phyloP scores from a whole-genome alignment of 2,113 vertebrate species.

The Erpornis zantholeuca region DNA sequence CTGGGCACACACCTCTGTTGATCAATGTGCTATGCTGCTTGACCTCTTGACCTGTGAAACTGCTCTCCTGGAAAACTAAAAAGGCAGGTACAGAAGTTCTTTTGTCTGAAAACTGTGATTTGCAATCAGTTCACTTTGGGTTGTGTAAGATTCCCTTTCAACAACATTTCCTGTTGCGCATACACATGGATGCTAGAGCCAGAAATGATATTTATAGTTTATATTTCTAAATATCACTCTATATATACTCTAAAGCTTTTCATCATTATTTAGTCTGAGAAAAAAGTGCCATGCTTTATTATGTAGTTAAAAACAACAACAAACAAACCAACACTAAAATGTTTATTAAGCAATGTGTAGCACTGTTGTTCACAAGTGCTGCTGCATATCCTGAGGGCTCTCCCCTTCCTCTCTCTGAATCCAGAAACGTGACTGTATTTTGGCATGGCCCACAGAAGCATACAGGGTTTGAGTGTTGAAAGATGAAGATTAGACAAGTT shows the following conservation, averaged over 20 bases:
- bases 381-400: neutral
- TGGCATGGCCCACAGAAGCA: neutral
- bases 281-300: neutral
- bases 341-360: neutral
- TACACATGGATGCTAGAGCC: neutral
- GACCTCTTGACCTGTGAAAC: conserved; percentile 79
- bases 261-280: neutral
- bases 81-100: conserved; percentile 58
- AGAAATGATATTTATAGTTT: neutral
- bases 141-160: neutral
- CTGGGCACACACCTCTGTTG: conserved; percentile 53
- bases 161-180: rapidly evolving
- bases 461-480: neutral
- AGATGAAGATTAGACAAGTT: neutral
- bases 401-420: neutral
- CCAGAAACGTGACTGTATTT: neutral
- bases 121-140: neutral
- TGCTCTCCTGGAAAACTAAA: conserved; percentile 62
- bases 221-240: neutral
- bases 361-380: neutral
- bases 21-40: conserved; percentile 69
- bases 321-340: neutral
- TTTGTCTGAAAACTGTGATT: neutral
- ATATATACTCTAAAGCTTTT: neutral
- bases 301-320: rapidly evolving